Evolutionary conservation across 2,113 vertebrate species (phyloP), one percentile per base, ranked within the genome.

Genomic region (Toxotes jaculatrix): DNA sequence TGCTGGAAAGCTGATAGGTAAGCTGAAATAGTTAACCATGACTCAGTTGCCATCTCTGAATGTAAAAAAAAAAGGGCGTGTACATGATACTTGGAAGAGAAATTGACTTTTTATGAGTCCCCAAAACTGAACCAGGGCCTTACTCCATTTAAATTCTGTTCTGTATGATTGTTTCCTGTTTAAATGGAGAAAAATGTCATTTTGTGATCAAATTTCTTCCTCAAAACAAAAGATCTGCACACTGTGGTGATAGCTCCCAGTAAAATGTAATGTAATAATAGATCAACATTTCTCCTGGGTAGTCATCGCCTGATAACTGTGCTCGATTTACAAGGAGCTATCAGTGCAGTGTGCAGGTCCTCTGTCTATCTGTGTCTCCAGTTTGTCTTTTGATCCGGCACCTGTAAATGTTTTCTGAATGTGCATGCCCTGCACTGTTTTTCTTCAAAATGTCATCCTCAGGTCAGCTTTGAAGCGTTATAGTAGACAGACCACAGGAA

Each of bases 61-160:
- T 70, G 69, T n/a, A 75, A 70, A 70, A 70, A 70, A n/a, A 16
- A n/a, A 3, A 34, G 56, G 53, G 49, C 70, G 40, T 84, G 27
- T 60, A 4, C 56, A 23, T 62, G 36, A 47, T 60, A 14, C 16
- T 36, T 56, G 21, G 12, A 74, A 57, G 9, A 47, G 2, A 45
- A 53, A 67, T 34, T 1, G 1, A 16, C 38, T 67, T 51, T 45
- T 40, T 6, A 45, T 17, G 19, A 66, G 47, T 38, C 13, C 31
- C 3, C 2, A 13, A 42, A 8, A 60, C 7, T 63, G 43, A 72
- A 70, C 43, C 49, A 7, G 34, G 73, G 40, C 49, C 7, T 60
- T 32, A 32, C 40, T 53, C 27, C 14, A 7, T 11, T 16, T 55
- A 6, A 36, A 27, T 60, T 6, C 49, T 16, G 4, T 43, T 61